Percentiles rank a stretch among this genome's conserved stretches.
These are phyloP conservation scores for Pampusana beccarii DNA, from an alignment of 2,113 vertebrate genomes.

Conservation along the genomic window DNA sequence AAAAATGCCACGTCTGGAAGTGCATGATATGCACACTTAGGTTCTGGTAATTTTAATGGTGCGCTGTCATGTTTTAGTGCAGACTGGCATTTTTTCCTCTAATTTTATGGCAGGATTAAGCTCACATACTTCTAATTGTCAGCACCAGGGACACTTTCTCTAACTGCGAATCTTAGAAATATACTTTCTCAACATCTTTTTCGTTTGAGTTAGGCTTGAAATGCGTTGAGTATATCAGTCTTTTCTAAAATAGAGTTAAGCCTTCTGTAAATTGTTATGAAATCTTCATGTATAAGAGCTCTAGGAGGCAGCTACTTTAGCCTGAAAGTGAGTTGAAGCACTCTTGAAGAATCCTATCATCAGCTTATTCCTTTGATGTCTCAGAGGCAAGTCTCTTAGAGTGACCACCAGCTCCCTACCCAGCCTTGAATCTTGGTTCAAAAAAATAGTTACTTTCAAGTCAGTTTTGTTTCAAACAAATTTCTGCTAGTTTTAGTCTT, in stretches of 20 bases:
- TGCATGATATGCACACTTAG: not conserved
- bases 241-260: not conserved
- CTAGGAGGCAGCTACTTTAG: not conserved
- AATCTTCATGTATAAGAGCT: not conserved
- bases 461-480: not conserved
- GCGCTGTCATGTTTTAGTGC: slow-evolving; percentile 25
- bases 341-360: not conserved
- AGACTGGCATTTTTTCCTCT: slow-evolving; percentile 15
- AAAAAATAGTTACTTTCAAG: not conserved
- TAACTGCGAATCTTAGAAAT: not conserved
- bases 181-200: not conserved
- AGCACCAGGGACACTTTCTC: not conserved
- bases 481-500: not conserved
- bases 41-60: slow-evolving; percentile 18
- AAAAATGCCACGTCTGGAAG: slow-evolving; percentile 33
- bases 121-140: not conserved
- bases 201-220: not conserved
- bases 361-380: slow-evolving; percentile 5
- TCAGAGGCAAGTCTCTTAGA: not conserved
- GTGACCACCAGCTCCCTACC: not conserved
- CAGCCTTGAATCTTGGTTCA: not conserved
- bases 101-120: slow-evolving; percentile 19
- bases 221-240: fast-evolving
- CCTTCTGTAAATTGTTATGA: not conserved
- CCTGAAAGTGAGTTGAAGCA: not conserved